Evolutionary conservation across 2,797 vertebrate genomes (phyloP).

Genomic region (Coccyzus lansbergi): DNA sequence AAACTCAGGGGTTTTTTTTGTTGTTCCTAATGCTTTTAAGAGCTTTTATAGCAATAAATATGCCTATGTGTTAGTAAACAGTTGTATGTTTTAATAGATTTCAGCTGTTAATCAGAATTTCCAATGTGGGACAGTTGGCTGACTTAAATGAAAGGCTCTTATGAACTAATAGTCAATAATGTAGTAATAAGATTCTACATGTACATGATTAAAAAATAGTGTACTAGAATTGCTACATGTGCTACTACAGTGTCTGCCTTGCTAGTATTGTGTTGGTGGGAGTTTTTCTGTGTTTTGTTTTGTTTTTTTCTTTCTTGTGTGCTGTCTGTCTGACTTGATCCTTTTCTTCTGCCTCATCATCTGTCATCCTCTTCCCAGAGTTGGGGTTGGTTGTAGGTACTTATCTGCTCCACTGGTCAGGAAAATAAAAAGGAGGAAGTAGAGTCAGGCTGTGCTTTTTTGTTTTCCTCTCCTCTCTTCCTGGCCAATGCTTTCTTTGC

Average conservation of each 20-base stretch:
- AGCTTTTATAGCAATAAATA: background rate
- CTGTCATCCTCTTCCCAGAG: background rate
- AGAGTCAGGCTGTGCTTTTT: background rate
- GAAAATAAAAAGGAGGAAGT: background rate
- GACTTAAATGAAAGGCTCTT: background rate
- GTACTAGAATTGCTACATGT: accelerated
- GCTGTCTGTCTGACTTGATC: background rate
- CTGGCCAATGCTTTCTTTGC: background rate
- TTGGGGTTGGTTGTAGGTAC: background rate
- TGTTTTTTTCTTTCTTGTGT: background rate
- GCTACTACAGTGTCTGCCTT: background rate
- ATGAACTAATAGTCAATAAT: background rate
- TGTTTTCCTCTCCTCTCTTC: background rate
- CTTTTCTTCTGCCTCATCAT: background rate
- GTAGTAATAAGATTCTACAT: background rate
- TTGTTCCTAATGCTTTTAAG: background rate
- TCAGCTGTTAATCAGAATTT: background rate
- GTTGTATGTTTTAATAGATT: background rate
- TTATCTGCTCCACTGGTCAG: background rate
- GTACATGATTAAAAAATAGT: background rate
- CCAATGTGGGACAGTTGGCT: background rate
- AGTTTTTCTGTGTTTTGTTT: background rate
- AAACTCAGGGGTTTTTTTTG: background rate
- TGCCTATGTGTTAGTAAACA: background rate
- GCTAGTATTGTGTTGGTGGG: background rate